Base-by-base conservation (phyloP, 2,113 vertebrate species). In the Aramus guarauna region DNA sequence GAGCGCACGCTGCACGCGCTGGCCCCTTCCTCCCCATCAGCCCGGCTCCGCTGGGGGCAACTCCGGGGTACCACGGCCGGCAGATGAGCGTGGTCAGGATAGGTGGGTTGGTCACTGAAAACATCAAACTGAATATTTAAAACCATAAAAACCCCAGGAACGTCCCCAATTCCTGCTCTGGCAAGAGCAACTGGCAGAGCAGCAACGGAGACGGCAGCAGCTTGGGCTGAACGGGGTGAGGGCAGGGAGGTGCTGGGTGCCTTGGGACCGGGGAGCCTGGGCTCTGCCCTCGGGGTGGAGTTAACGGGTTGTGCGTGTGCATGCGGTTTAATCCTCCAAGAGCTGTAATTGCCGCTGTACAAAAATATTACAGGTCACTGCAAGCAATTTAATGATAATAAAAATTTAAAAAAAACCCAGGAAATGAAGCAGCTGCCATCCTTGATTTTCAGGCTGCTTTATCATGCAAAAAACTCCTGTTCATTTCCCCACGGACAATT, bases 381-480 rank as follows among this genome's bases (percentile, higher is more conserved):
- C 85, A 97, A 98, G 97, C 97, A 97, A 98, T 97, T 97, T 97
- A 97, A 96, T 97, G 97, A 98, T 96, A 97, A 98, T 97, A 98
- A 98, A 98, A 97, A 81, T 10, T 47, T 27, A 93, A 97, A 96
- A 94, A 96, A 48, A 68, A 53, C 21, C 47, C 92, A 96, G 97
- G 96, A 98, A 97, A 98, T 75, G 94, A 96, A 95, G 55, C 88
- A 50, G 93, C 97, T 96, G 94, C 92, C 96, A 88, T 58, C 92
- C 97, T 90, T 86, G 79, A 97, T 97, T 97, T 96, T 75, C 94
- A 64, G 86, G 95, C 96, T 86, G 84, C 96, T 98, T 97, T 96
- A 95, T 98, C 97, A 95, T 64, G 76, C 59, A 97, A 92, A 96
- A 95, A 83, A 37, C 62, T 88, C 91, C 94, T 53, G 80, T 78